These are phyloP conservation scores for Chamaetylas fuelleborni DNA, from an alignment of 2,113 vertebrate species.

Conservation along the genomic window DNA sequence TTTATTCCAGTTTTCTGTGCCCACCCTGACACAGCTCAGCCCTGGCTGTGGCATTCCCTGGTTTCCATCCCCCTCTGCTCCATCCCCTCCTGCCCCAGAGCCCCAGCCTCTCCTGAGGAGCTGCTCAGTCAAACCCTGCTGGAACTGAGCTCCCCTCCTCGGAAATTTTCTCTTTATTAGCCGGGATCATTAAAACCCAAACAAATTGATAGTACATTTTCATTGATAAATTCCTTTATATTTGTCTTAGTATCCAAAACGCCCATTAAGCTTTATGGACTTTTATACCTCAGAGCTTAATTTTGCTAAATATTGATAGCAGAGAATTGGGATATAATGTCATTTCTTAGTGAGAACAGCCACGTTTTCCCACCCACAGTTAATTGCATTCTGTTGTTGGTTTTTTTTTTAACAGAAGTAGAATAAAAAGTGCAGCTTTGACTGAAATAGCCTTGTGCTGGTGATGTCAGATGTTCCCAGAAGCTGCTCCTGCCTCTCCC, in stretches of 20 bases:
- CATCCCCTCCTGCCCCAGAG: not conserved
- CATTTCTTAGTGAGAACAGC: not conserved
- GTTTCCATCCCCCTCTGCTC: not conserved
- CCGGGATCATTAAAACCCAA: not conserved
- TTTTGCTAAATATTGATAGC: not conserved
- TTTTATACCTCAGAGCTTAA: not conserved
- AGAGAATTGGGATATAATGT: not conserved
- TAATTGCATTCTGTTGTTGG: not conserved
- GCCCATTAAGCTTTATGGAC: not conserved
- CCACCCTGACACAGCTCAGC: not conserved
- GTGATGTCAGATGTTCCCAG: not conserved
- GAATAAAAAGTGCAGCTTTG: not conserved
- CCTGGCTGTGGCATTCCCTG: not conserved
- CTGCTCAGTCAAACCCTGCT: not conserved
- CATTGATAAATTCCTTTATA: not conserved
- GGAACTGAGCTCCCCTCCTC: not conserved
- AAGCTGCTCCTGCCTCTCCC: not conserved
- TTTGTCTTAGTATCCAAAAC: not conserved
- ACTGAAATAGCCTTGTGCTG: not conserved
- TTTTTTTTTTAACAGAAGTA: not conserved
- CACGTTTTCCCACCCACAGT: not conserved
- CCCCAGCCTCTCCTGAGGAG: no score
- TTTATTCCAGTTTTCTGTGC: not conserved
- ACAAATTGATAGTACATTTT: not conserved
- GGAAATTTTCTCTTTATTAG: not conserved